Conservation (phyloP, 2,113 vertebrate species). For the Rhynchopsitta pachyrhyncha region DNA sequence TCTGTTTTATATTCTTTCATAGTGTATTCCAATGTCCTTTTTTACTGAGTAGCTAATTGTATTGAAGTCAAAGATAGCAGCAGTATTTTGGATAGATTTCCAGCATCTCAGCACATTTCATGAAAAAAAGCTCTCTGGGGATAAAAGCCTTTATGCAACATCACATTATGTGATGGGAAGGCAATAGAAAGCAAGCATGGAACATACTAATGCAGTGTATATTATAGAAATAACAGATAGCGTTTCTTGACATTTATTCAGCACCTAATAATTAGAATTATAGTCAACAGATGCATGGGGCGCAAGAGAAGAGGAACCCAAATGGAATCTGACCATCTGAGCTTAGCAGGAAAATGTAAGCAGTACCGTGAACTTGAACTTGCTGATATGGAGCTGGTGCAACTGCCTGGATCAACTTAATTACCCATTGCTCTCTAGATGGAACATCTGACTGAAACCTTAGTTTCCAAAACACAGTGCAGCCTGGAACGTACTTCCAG, state of each 20-base stretch:
- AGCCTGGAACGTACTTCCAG: not conserved
- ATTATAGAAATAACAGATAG: not conserved
- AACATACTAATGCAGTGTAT: not conserved
- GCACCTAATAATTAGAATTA: not conserved
- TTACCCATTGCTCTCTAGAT: not conserved
- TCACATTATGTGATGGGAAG: not conserved
- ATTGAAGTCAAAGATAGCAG: constrained; percentile 60
- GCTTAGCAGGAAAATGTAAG: not conserved
- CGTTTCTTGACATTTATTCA: not conserved
- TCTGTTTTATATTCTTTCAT: constrained; percentile 43
- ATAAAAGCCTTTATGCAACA: constrained; percentile 28
- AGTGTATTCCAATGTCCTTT: constrained; percentile 28
- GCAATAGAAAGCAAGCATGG: not conserved
- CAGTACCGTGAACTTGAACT: not conserved
- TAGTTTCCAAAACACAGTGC: not conserved
- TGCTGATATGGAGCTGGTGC: not conserved
- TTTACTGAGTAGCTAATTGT: constrained; percentile 46
- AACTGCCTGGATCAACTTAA: not conserved
- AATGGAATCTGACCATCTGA: not conserved
- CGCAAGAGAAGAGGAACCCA: not conserved
- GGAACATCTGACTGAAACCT: not conserved
- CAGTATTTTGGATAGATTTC: constrained; percentile 41
- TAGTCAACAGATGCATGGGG: not conserved
- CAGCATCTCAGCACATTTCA: constrained; percentile 17
- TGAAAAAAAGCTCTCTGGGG: constrained; percentile 10